Evolutionary conservation across 30 jellyfish, hydroid and myxozoan species (phyloP), one percentile per base, ranked within the genome.

Genomic region (Cassiopea andromeda): DNA sequence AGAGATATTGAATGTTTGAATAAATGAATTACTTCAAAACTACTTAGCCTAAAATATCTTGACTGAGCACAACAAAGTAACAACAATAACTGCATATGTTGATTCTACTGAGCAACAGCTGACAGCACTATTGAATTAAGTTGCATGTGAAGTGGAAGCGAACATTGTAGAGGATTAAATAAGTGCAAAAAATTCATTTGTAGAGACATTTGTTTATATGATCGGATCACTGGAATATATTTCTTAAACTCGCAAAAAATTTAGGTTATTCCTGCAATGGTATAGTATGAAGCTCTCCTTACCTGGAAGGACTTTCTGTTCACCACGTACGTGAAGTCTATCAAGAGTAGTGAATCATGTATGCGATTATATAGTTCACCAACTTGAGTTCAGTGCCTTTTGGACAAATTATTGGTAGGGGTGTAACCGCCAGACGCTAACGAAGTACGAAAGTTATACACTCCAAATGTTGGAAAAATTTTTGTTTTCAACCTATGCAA

Each of bases 401-500:
- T 50, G 64, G 48, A 70, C 7, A 70, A 70, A 15, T 5, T 5
- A 3, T 70, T 2, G 7, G 5, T 17, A 70, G 57, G 19, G 2
- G 4, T 6, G 1, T 7, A 70, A 70, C 79, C 18, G 79, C 79
- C 43, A 38, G 19, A 49, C 79, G 2, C 2, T 61, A 14, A 61
- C 2, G 73, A 8, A 15, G 79, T 50, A 50, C 8, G 9, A 70
- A 70, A 27, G 15, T 70, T 4, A 49, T 43, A 19, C 49, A 4
- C 79, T 3, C 18, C 77, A 89, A 87, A 81, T 76, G 86, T 88
- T 88, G n/a, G 77, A 67, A 91, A 90, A 91, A 77, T 43, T 75
- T 47, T 83, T 91, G 97, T 91, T 91, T 84, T 83, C 94, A 91
- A 77, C 85, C 45, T 17, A 87, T 87, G 94, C 81, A 87, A 78